Evolutionary conservation across 2,797 vertebrate species (phyloP), one percentile per base, ranked within the genome.

Genomic region (Sylvia borin): DNA sequence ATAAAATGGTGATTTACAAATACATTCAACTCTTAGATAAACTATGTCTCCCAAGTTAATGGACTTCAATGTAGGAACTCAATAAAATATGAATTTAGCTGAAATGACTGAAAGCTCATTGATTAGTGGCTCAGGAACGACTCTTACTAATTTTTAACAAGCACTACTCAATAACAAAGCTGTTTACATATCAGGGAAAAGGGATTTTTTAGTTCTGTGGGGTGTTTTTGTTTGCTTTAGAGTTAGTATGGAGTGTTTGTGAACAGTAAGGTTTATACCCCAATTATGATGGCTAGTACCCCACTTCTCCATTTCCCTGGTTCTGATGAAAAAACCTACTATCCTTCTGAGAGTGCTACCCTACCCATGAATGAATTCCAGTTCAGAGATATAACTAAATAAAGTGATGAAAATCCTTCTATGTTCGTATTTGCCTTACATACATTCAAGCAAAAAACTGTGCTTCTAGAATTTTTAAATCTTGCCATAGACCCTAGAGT

Each of bases 141-240:
- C 12, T 73, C 84, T 34, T 36, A 50, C 7, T 47, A 16, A 38
- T 57, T 85, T 55, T 71, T 72, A 76, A 34, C 5, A 77, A 50
- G 7, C 25, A n/a, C 27, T 67, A 45, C 19, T 72, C 26, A 67
- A 78, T 50, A 81, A 19, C 5, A 72, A 83, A 58, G 2, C 4
- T 73, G 1, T 42, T 80, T 85, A 3, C 7, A 19, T 65, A 57
- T 12, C 42, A 64, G 3, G 67, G 6, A n/a, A 76, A 84, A 58
- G 5, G 1, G 2, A 1, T 13, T 27, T 3, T 38, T 26, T 7
- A 3, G 8, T 27, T 48, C 13, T 3, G 0, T n/a, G 51, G 17
- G 10, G 1, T 1, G 3, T 6, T 25, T 29, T 47, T 32, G 4
- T 3, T 32, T 11, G 1, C 25, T 58, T 85, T 40, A 51, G 6